Percentiles rank a stretch among this genome's conserved stretches.
These are phyloP conservation scores for Carterocephalus palaemon DNA, from an alignment of 2,888 invertebrate genomes.

Conservation along the genomic window DNA sequence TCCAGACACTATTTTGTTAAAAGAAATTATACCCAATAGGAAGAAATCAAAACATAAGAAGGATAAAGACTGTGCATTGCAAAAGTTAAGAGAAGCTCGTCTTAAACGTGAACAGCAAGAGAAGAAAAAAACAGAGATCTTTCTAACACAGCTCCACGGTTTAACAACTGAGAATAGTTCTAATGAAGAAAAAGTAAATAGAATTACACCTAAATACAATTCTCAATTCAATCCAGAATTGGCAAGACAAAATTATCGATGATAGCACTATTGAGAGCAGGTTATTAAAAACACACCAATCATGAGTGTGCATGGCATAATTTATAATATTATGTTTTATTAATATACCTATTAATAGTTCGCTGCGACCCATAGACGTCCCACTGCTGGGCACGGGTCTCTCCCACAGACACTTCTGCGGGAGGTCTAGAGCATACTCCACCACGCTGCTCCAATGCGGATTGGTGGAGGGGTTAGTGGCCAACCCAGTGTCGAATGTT, in stretches of 20 bases:
- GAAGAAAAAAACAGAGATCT: slow-evolving; percentile 82
- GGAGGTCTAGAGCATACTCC: too few relatives aligned
- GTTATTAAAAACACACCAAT: too few relatives aligned
- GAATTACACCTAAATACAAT: slow-evolving; percentile 90
- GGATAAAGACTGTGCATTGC: slow-evolving; percentile 68
- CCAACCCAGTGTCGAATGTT: too few relatives aligned
- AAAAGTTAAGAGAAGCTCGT: slow-evolving; percentile 86
- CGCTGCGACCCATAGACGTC: too few relatives aligned
- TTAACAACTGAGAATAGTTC: too few relatives aligned
- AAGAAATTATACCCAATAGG: slow-evolving; percentile 28
- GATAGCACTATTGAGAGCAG: slow-evolving; percentile 26
- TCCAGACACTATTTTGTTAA: slow-evolving; percentile 26
- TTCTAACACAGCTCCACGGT: slow-evolving; percentile 83
- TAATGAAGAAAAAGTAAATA: slow-evolving; percentile 35
- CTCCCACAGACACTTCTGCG: too few relatives aligned
- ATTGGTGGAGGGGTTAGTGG: too few relatives aligned
- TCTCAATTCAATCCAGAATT: slow-evolving; percentile 97
- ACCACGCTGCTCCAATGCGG: too few relatives aligned
- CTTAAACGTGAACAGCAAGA: slow-evolving; percentile 90
- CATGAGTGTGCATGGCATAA: too few relatives aligned
- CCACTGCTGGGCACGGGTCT: too few relatives aligned
- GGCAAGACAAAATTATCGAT: slow-evolving; percentile 86
- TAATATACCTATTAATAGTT: too few relatives aligned
- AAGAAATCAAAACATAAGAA: slow-evolving; percentile 36
- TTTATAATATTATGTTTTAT: too few relatives aligned